Conservation (phyloP, 2,888 invertebrate species). For the Platerodrilus igneus region DNA sequence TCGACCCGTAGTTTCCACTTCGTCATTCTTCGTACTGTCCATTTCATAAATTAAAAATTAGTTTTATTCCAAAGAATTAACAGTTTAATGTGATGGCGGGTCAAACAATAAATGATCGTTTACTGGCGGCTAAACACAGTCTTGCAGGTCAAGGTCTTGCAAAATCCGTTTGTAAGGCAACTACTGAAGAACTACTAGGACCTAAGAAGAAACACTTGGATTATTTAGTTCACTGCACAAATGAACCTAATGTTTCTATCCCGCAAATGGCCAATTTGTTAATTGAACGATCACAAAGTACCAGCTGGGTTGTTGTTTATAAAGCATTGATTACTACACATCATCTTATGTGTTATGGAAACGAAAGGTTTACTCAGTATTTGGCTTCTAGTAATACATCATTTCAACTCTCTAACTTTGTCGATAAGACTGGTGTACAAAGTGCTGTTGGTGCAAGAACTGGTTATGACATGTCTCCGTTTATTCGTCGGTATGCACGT, state of each 20-base stretch:
- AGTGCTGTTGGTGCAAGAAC: constrained; percentile 70
- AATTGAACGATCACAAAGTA: constrained; percentile 96
- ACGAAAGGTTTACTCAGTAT: constrained; percentile 99
- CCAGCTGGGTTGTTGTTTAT: constrained; percentile 98
- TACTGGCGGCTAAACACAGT: constrained; percentile 97
- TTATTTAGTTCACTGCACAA: constrained; percentile 99
- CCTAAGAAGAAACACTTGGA: constrained; percentile 99
- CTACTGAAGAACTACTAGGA: constrained; percentile 99
- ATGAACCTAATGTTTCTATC: constrained; percentile 99
- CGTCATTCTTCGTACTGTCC: constrained; percentile 28
- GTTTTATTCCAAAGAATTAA: neutral
- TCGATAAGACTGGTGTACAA: constrained; percentile 97
- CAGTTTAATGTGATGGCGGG: constrained; percentile 72
- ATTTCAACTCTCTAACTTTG: constrained; percentile 95
- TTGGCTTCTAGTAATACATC: constrained; percentile 99
- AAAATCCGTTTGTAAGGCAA: constrained; percentile 99
- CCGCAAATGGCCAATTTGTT: constrained; percentile 98
- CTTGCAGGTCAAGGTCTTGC: constrained; percentile 99
- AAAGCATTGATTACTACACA: constrained; percentile 98
- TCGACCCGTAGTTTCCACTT: too few relatives aligned
- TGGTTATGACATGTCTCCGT: constrained; percentile 98
- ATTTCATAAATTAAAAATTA: constrained; percentile 6
- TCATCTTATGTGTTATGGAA: constrained; percentile 99
- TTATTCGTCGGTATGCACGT: constrained; percentile 97
- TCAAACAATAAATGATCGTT: constrained; percentile 97